phyloP scores from a whole-genome alignment of 2,888 invertebrate species.

The Dyspetes luteomarginatus region DNA sequence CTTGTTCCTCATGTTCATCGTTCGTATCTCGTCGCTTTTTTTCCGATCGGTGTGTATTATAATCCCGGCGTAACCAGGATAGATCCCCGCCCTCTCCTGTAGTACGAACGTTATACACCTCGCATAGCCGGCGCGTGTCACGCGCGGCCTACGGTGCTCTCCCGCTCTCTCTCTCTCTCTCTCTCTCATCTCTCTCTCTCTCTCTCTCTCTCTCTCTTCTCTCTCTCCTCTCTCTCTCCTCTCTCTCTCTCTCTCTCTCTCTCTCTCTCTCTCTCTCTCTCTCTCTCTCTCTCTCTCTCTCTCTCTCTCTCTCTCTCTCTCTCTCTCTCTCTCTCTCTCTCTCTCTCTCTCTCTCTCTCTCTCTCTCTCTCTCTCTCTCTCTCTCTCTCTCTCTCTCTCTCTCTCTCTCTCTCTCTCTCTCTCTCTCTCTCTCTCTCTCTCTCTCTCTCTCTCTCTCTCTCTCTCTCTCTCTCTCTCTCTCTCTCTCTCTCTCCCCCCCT shows the following conservation, averaged over 20 bases:
- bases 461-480: neutral
- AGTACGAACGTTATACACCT: slow-evolving; percentile 16
- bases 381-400: neutral
- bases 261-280: neutral
- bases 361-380: neutral
- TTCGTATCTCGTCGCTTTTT: slow-evolving; percentile 17
- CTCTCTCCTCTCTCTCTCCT: slow-evolving; percentile 49
- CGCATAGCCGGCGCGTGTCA: slow-evolving; percentile 57
- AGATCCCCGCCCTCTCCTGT: slow-evolving; percentile 57
- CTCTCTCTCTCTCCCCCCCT: neutral
- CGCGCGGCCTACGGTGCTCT: slow-evolving; percentile 7
- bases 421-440: neutral
- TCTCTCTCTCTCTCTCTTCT: too few species aligned
- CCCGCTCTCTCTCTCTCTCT: neutral
- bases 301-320: neutral
- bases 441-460: neutral
- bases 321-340: neutral
- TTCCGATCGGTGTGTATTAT: slow-evolving; percentile 2
- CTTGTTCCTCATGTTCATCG: neutral
- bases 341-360: slow-evolving; percentile 1
- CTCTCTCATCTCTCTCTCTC: neutral
- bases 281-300: neutral
- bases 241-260: slow-evolving; percentile 2
- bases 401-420: neutral
- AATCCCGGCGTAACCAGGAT: slow-evolving; percentile 16